Evolutionary conservation across 2,888 invertebrate genomes (phyloP).

Genomic region (Cantharis lateralis): DNA sequence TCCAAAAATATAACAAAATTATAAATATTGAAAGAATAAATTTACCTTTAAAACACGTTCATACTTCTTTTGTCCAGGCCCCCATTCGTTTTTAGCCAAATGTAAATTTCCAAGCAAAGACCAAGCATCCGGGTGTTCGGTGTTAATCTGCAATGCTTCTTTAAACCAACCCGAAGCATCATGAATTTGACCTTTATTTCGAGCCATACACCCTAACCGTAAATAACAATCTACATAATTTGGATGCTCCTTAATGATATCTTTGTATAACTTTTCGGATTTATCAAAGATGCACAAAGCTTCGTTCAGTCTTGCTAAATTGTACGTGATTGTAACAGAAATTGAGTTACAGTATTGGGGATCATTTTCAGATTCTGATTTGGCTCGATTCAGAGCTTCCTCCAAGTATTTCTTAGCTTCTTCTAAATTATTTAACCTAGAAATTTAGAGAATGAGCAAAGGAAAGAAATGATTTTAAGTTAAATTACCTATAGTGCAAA

Average conservation of each 20-base stretch:
- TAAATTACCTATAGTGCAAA: constrained; percentile 72
- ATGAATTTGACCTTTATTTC: constrained; percentile 98
- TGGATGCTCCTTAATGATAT: constrained; percentile 95
- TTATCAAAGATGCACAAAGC: constrained; percentile 90
- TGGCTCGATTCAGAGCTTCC: constrained; percentile 83
- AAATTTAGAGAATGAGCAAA: constrained; percentile 32
- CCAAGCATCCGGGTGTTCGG: constrained; percentile 98
- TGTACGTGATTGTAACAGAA: constrained; percentile 95
- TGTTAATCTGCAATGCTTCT: constrained; percentile 93
- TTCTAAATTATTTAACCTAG: constrained; percentile 79
- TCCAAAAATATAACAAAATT: too few relatives aligned
- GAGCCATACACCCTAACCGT: constrained; percentile 94
- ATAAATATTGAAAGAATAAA: not conserved
- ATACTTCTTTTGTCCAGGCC: constrained; percentile 98
- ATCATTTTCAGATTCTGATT: constrained; percentile 81
- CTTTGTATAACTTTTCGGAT: constrained; percentile 95
- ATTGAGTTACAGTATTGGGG: constrained; percentile 95
- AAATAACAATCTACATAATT: constrained; percentile 96
- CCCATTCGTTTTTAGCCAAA: constrained; percentile 96
- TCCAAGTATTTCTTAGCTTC: constrained; percentile 86
- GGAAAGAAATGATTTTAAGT: not conserved
- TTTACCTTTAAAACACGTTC: constrained; percentile 86
- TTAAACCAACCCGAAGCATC: constrained; percentile 99
- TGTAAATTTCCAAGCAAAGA: constrained; percentile 96
- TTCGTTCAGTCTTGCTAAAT: constrained; percentile 92